Conservation (phyloP, 2,888 invertebrate genomes). For the Rhagonycha lutea region DNA sequence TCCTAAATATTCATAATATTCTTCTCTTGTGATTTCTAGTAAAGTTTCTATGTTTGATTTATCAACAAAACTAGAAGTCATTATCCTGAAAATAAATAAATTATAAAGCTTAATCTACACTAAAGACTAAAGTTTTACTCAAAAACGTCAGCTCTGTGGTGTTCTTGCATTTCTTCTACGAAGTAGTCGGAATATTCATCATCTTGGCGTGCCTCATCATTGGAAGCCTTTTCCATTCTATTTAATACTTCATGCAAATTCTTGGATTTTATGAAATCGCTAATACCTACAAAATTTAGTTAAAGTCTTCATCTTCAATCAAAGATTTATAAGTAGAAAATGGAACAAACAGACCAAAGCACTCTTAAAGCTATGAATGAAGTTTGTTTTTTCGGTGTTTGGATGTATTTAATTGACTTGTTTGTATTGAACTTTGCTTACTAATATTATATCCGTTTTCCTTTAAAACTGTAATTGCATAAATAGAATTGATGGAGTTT, state of each 20-base stretch:
- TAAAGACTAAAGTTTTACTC: conserved; percentile 65
- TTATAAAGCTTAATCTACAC: too few species aligned
- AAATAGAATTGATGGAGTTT: conserved; percentile 84
- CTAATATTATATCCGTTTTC: conserved; percentile 80
- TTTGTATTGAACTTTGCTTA: conserved; percentile 45
- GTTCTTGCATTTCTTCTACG: conserved; percentile 61
- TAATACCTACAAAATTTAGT: conserved; percentile 60
- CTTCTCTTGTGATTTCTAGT: conserved; percentile 67
- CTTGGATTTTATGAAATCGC: conserved; percentile 76
- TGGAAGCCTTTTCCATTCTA: conserved; percentile 55
- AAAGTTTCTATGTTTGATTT: conserved; percentile 85
- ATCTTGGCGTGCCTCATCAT: conserved; percentile 36
- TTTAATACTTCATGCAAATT: conserved; percentile 71
- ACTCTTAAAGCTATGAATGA: too few species aligned
- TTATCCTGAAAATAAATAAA: conserved; percentile 66
- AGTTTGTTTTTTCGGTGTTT: too few species aligned
- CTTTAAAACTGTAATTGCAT: conserved; percentile 74
- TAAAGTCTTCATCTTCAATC: too few species aligned
- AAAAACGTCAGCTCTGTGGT: conserved; percentile 68
- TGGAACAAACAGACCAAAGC: too few species aligned
- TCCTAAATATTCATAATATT: conserved; percentile 72
- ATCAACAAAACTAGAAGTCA: conserved; percentile 81
- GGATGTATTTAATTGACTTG: too few species aligned
- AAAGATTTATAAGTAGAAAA: too few species aligned
- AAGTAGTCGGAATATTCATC: conserved; percentile 51